Evolutionary conservation across 2,888 invertebrate species (phyloP), one percentile per base, ranked within the genome.

Genomic region (Erebia palarica): DNA sequence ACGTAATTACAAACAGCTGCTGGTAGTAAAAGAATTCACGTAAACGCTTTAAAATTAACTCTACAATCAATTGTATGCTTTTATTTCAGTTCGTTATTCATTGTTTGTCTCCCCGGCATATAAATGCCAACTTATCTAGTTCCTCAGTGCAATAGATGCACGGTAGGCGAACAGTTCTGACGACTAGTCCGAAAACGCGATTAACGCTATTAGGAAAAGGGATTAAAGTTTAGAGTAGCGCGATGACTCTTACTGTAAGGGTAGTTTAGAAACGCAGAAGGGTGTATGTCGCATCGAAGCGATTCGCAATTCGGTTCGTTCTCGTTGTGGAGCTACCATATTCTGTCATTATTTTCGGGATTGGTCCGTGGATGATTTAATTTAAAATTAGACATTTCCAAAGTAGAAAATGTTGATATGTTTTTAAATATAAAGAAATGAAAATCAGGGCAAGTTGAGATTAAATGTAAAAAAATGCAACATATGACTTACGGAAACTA

Each of bases 11-110:
- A n/a, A 5, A 49, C 13, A 63, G 16, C 18, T 47, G 1, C n/a
- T 64, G 27, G n/a, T 1, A 64, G 13, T 13, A 5, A 27, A 27
- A 64, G 10, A 27, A 51, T n/a, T 51, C 8, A n/a, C 10, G 36
- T 3, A 49, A 65, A 65, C 59, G 68, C 73, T 74, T 1, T 77
- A 73, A 75, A 75, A 76, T 75, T 73, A 78, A 75, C 75, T 71
- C 68, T 72, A 74, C 75, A 75, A 75, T 76, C 73, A 77, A 78
- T 81, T 83, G 82, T 82, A 7, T 36, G 80, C 81, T 80, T 82
- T 82, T 79, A 81, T 82, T 83, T 83, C 76, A 83, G 82, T 85
- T 84, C 84, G 82, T 84, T 86, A 84, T 82, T 81, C 82, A 79
- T 80, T 79, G 80, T 81, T 78, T 77, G 80, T 78, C 75, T 74